Conservation (phyloP, 2,888 invertebrate genomes). For the Liposcelis brunnea region DNA sequence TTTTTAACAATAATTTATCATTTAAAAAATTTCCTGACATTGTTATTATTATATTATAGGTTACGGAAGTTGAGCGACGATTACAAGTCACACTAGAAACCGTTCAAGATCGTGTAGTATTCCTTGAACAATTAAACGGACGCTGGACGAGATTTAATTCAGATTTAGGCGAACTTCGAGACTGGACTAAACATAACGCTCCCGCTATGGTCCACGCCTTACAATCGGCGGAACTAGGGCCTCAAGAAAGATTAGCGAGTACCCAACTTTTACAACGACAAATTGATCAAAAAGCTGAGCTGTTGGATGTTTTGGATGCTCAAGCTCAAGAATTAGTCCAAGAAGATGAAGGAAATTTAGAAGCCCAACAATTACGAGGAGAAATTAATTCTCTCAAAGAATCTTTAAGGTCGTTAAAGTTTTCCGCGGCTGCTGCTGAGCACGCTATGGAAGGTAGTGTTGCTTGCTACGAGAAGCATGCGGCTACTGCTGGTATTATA, state of each 20-base stretch:
- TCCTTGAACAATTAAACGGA: slow-evolving; percentile 63
- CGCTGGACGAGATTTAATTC: slow-evolving; percentile 66
- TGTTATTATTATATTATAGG: slow-evolving; percentile 19
- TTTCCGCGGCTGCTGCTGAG: slow-evolving; percentile 38
- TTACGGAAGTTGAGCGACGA: slow-evolving; percentile 56
- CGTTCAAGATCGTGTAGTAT: slow-evolving; percentile 58
- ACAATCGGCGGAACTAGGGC: slow-evolving; percentile 58
- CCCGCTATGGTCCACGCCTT: slow-evolving; percentile 57
- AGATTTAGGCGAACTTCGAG: slow-evolving; percentile 54
- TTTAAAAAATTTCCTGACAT: background rate
- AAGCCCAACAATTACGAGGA: slow-evolving; percentile 53
- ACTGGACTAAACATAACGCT: slow-evolving; percentile 65
- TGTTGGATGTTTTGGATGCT: slow-evolving; percentile 52
- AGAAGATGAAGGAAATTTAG: slow-evolving; percentile 46
- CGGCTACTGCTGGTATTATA: slow-evolving; percentile 57
- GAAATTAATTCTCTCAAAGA: slow-evolving; percentile 60
- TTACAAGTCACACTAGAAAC: slow-evolving; percentile 60
- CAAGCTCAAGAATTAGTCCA: slow-evolving; percentile 56
- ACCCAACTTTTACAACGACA: slow-evolving; percentile 58
- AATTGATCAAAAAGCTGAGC: slow-evolving; percentile 54
- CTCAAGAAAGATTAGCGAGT: slow-evolving; percentile 64
- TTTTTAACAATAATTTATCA: too few species aligned
- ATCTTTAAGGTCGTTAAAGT: slow-evolving; percentile 56
- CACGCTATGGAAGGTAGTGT: slow-evolving; percentile 51
- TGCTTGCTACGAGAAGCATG: slow-evolving; percentile 70